Base-by-base conservation (phyloP, 2,888 invertebrate species). In the Drosophila buzzatii region DNA sequence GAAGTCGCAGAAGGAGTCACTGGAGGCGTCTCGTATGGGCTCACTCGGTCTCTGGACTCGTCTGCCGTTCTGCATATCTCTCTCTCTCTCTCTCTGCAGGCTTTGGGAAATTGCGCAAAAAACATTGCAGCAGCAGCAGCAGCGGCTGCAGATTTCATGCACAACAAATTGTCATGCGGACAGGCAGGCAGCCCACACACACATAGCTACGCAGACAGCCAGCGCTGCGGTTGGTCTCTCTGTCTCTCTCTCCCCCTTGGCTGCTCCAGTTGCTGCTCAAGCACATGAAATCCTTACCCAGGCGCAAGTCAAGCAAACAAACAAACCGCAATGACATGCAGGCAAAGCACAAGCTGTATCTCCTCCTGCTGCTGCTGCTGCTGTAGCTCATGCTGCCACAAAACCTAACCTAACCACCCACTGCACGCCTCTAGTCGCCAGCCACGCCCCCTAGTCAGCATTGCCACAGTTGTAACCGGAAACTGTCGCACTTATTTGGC, bases 401-500 rank as follows among this genome's bases (percentile, higher is more conserved):
- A n/a, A 27, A 18, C 63, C 64, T 49, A 35, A 12, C 65, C 56
- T 61, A 59, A 61, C 37, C 64, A 7, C 65, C 53, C n/a, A 2
- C 56, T 51, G 9, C 44, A 53, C 44, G 67, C 10, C 20, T 2
- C 27, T 27, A 4, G 27, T 27, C 12, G 14, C 16, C 37, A 18
- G 41, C 39, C 53, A 39, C 33, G 31, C 57, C 39, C n/a, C 14
- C 12, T 7, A 31, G 42, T 27, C 56, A 82, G 85, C 83, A 83
- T 84, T 86, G 85, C 86, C 85, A 85, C 87, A 82, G 87, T 84
- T 85, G 86, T 87, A 86, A 86, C 84, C 87, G 86, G 86, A 86
- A 86, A 86, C 86, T 87, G 86, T 87, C 86, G 86, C 85, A 86
- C 87, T 86, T 86, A 86, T 86, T 86, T 86, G 85, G 85, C 86